Conservation (phyloP, 1,140 invertebrate genomes). For the Apis dorsata region DNA sequence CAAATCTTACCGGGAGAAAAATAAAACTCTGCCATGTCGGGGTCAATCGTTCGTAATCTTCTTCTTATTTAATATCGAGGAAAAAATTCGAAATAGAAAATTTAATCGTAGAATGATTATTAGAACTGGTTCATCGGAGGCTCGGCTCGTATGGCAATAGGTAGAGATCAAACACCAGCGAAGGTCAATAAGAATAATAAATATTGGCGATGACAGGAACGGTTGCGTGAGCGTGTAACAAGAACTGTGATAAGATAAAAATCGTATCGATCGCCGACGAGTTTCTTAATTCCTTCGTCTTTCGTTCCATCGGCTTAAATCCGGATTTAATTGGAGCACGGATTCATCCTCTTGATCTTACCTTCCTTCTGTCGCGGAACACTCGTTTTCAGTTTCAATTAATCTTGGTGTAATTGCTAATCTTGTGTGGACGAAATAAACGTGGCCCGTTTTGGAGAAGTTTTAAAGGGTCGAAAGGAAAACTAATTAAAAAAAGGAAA, state of each 20-base stretch:
- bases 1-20: too few relatives aligned
- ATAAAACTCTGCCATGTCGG: too few relatives aligned
- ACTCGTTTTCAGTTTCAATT: conserved; percentile 25
- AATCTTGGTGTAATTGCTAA: conserved; percentile 2
- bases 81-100: neutral
- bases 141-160: neutral
- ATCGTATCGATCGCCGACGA: conserved; percentile 22
- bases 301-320: conserved; percentile 1
- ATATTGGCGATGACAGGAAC: conserved; percentile 25
- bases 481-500: too few relatives aligned
- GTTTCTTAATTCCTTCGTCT: neutral
- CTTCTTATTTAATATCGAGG: too few relatives aligned
- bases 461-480: too few relatives aligned
- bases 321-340: conserved; percentile 25
- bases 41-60: too few relatives aligned
- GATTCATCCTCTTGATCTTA: neutral
- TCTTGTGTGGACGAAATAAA: neutral
- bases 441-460: neutral
- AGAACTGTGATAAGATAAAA: conserved; percentile 37
- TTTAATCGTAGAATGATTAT: neutral
- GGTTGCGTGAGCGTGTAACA: neutral
- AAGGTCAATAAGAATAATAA: conserved; percentile 39
- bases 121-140: neutral
- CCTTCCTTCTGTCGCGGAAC: neutral
- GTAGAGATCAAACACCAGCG: conserved; percentile 11